Evolutionary conservation across 2,797 vertebrate genomes (phyloP).

Genomic region (Falco biarmicus): DNA sequence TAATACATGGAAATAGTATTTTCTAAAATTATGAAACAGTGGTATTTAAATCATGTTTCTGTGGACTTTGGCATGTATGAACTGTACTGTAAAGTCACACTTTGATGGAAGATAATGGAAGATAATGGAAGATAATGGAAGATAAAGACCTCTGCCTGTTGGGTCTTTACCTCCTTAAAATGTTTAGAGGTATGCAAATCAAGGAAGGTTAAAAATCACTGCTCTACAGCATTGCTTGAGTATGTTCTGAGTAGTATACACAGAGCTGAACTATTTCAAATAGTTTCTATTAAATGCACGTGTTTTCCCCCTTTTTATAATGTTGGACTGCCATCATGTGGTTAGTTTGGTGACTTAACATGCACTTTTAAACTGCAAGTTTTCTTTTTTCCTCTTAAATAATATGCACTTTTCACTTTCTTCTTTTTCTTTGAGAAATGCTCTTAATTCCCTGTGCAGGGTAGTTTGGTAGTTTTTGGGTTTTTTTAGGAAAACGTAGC

Average conservation of each 20-base stretch:
- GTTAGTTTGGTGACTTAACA: neutral
- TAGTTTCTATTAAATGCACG: neutral
- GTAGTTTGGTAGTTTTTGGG: neutral
- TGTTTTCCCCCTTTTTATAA: accelerated
- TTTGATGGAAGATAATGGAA: neutral
- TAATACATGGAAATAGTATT: neutral
- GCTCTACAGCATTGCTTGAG: neutral
- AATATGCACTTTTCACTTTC: neutral
- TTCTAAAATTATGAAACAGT: neutral
- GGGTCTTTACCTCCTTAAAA: neutral
- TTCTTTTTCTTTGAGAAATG: neutral
- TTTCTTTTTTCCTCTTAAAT: neutral
- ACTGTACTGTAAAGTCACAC: neutral
- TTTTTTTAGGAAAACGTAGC: neutral
- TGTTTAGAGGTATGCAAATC: neutral
- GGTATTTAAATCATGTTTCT: neutral
- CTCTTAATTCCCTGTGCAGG: neutral
- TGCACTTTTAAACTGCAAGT: neutral
- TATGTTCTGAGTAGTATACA: neutral
- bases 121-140: neutral
- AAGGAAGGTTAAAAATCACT: neutral
- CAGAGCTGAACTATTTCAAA: neutral
- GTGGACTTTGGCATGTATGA: neutral
- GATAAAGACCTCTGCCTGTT: neutral
- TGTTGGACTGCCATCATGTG: slow-evolving; percentile 46